Evolutionary conservation across 2,113 vertebrate species (phyloP), one percentile per base, ranked within the genome.

Genomic region (Corythaeola cristata): DNA sequence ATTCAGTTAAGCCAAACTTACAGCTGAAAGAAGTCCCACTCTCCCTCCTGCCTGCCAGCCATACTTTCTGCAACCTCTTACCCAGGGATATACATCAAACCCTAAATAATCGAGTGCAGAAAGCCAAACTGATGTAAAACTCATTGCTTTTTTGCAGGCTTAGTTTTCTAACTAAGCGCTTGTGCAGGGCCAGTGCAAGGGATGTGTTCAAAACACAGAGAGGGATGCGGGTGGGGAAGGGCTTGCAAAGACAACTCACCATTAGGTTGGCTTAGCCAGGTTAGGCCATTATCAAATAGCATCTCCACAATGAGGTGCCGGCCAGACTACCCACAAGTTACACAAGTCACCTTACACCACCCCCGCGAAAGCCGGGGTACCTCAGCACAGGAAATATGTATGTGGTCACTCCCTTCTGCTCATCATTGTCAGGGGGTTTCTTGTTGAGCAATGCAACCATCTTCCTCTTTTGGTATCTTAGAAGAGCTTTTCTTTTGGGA

Each of bases 301-400:
- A 80, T 76, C 85, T 93, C 59, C 67, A 58, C 0, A 0, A 47
- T 17, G 32, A 86, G 63, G 79, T 88, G 82, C 82, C 17, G 2
- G 75, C 67, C 90, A 90, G 88, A 76, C 84, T 93, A 59, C 59
- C 69, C 85, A 77, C 85, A 74, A 60, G 47, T 89, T 94, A 90
- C 92, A 88, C 79, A 92, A 95, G 83, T 58, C 60, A 83, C 67
- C 85, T 86, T 88, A 76, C 72, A 92, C 87, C 88, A 86, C 60
- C 44, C 85, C 89, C 4, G 3, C 0, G 1, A 92, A 84, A 93
- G 41, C 44, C 47, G 76, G 60, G 67, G 77, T 80, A 52, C 39
- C 59, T 85, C 88, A 64, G 53, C 72, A 58, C 28, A 73, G 72
- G 93, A 96, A 96, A 78, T 24, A 84, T 32, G 93, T 47, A 9